Base-by-base conservation (phyloP, 2,797 vertebrate genomes). In the Clarias platycephalus region DNA sequence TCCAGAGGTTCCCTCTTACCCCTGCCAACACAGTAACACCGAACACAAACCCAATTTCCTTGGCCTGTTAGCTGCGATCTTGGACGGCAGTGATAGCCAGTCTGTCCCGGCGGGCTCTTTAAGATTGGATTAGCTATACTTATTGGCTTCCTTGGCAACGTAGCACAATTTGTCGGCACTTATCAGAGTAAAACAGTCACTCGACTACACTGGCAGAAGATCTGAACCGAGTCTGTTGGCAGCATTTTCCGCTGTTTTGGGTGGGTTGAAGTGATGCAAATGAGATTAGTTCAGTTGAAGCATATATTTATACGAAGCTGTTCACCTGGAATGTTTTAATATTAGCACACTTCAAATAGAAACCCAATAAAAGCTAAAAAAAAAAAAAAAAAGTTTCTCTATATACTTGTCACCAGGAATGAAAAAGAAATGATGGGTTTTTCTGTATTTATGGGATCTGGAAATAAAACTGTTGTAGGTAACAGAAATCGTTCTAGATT, bases 81-180 rank as follows among this genome's bases (percentile, higher is more conserved):
- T 91, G 93, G 91, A 89, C 86, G 79, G 80, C 72, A 22, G 75
- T 79, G 83, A 82, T 87, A 87, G 87, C 68, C 87, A 88, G 81
- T 77, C 77, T 82, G 89, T 91, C 91, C 91, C 88, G n/a, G 18
- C 84, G 87, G 89, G 89, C 87, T 89, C 86, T 92, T 92, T 91
- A 82, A 91, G 92, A 93, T 88, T 90, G 91, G 92, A 94, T 94
- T 93, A 92, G 84, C 82, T 82, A 80, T 49, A 87, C 91, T 91
- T 90, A 89, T 89, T 91, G 91, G 91, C 90, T 90, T 92, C 88
- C 88, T 91, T 90, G 90, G 89, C 87, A 91, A 86, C 86, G 76
- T 84, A 86, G 89, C 85, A 91, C 88, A 87, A 90, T 93, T 92
- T 91, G 85, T 89, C 90, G 84, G 85, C 89, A 92, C 90, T 92